Evolutionary conservation across 2,888 invertebrate species (phyloP), one percentile per base, ranked within the genome.

Genomic region (Platycheirus rosarum): DNA sequence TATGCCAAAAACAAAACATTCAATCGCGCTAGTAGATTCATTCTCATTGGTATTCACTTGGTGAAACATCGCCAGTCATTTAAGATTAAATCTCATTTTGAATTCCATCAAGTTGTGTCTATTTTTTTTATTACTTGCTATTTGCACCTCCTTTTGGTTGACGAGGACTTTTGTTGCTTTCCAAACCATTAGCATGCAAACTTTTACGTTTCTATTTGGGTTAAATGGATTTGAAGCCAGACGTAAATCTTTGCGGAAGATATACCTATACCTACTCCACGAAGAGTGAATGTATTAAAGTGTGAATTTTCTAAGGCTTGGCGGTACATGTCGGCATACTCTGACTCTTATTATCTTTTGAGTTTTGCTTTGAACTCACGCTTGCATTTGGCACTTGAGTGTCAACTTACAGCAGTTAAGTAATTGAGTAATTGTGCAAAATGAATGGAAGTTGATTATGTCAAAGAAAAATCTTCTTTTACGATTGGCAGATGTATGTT

Each of bases 191-290:
- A 63, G 68, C 68, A 74, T 68, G 73, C 73, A 62, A 74, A 74
- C 57, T 77, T 71, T 71, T 60, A 46, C 51, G 68, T 60, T 78
- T 68, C 40, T 35, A 74, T 78, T 78, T 74, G 35, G 78, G 78
- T 78, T 78, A 74, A 78, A 53, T 55, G 74, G 62, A 68, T 78
- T 78, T 53, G 42, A 78, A 74, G 74, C 74, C 49, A 74, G 44
- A 44, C 60, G 60, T 60, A n/a, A 60, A 60, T 60, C 60, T 60
- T n/a, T 26, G 20, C 42, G 60, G 42, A 60, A 44, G 60, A 44
- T 44, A 60, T 42, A 32, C 9, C 16, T 42, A 11, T 14, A 6
- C 13, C 20, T 35, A 11, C 20, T 42, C 63, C 70, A 37, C 46
- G 32, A 32, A 44, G 63, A 70, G 55, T 49, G 55, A 77, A 70